Evolutionary conservation across 2,888 invertebrate genomes (phyloP).

Genomic region (Agelastica alni): DNA sequence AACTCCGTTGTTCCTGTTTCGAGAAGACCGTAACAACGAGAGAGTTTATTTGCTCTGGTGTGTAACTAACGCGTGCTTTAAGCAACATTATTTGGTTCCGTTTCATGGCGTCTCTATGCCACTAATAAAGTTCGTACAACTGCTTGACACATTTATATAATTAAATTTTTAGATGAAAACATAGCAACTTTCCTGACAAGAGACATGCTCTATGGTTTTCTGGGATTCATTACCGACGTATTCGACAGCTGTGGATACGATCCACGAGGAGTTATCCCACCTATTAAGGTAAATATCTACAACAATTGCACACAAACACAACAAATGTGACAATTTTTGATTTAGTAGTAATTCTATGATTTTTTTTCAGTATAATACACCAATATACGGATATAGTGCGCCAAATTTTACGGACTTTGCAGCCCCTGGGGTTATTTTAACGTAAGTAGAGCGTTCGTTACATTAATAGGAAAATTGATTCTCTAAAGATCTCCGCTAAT

Average conservation of each 20-base stretch:
- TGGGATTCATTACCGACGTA: constrained; percentile 69
- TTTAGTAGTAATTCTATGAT: constrained; percentile 7
- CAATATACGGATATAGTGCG: constrained; percentile 73
- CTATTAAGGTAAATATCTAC: constrained; percentile 61
- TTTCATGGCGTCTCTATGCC: too few relatives aligned
- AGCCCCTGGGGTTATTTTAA: constrained; percentile 88
- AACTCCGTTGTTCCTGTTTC: too few relatives aligned
- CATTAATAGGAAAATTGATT: too few relatives aligned
- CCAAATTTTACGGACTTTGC: constrained; percentile 94
- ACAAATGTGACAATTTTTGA: background rate
- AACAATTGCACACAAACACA: too few relatives aligned
- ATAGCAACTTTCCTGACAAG: constrained; percentile 79
- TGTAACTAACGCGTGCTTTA: too few relatives aligned
- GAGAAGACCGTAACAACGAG: too few relatives aligned
- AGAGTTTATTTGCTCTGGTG: too few relatives aligned
- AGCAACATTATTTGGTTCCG: too few relatives aligned
- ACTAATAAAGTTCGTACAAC: too few relatives aligned
- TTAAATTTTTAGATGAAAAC: constrained; percentile 85
- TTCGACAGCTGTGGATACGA: constrained; percentile 69
- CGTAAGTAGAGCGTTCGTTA: too few relatives aligned
- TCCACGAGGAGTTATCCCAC: constrained; percentile 64
- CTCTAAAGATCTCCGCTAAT: too few relatives aligned
- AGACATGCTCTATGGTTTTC: constrained; percentile 74
- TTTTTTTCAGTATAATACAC: constrained; percentile 65
- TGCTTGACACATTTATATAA: too few relatives aligned